Evolutionary conservation across 2,113 vertebrate species (phyloP).

Genomic region (Myanophis thanlyinensis): DNA sequence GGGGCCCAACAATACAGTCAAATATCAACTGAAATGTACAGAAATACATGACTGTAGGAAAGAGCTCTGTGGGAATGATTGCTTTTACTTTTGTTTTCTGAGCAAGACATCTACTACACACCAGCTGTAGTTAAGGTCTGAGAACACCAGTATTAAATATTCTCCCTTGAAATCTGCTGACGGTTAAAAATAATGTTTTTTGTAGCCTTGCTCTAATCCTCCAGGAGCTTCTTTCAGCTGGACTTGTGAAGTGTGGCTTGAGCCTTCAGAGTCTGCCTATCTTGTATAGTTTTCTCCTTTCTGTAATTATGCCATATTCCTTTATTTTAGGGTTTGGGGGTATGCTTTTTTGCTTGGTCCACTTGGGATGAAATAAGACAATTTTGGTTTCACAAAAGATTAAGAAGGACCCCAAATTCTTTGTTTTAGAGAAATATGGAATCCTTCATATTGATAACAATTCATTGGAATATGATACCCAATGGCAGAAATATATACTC

Average conservation of each 20-base stretch:
- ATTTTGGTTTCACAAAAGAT: background rate
- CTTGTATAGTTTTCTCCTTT: background rate
- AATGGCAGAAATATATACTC: background rate
- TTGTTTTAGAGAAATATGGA: conserved; percentile 8
- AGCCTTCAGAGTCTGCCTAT: background rate
- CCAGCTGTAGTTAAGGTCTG: background rate
- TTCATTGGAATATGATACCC: conserved; percentile 38
- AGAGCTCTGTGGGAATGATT: background rate
- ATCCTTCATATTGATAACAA: background rate
- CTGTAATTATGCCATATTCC: background rate
- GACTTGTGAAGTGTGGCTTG: background rate
- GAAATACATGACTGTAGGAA: background rate
- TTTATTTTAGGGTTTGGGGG: background rate
- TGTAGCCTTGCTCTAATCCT: background rate
- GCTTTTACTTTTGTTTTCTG: background rate
- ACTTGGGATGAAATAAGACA: background rate
- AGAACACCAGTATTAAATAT: background rate
- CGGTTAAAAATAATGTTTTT: background rate
- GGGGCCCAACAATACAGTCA: background rate
- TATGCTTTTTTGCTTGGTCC: background rate
- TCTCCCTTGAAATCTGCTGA: background rate
- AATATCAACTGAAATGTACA: background rate
- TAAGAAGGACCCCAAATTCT: background rate
- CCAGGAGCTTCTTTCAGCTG: background rate
- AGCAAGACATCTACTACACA: background rate